Percentiles rank a stretch among this genome's conserved stretches.
Conservation (phyloP, 1,140 invertebrate genomes). For the Oreohelix idahoensis region DNA sequence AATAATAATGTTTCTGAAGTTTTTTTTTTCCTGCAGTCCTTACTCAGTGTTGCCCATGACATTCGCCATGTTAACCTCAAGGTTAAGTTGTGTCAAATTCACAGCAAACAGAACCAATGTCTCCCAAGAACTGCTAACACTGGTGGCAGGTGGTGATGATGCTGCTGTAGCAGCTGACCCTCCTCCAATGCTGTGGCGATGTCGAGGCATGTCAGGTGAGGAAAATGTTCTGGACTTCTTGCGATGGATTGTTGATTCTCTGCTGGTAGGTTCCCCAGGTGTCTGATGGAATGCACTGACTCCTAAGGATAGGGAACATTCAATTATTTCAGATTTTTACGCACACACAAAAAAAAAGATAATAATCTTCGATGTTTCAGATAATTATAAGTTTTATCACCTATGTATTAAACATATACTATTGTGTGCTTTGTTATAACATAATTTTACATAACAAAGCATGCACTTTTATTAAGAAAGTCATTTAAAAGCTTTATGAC, state of each 20-base stretch:
- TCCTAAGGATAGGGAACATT: not conserved
- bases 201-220: constrained; percentile 47
- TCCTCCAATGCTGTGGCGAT: constrained; percentile 34
- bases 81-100: constrained; percentile 94
- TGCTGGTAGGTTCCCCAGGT: constrained; percentile 12
- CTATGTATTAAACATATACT: too few relatives aligned
- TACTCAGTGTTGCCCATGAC: constrained; percentile 96
- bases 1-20: too few relatives aligned
- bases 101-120: constrained; percentile 95
- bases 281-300: constrained; percentile 9
- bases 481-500: too few relatives aligned
- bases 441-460: too few relatives aligned
- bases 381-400: too few relatives aligned
- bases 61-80: constrained; percentile 99
- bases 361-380: too few relatives aligned
- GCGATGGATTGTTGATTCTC: constrained; percentile 27
- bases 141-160: constrained; percentile 32
- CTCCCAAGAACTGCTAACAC: constrained; percentile 81
- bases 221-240: constrained; percentile 42
- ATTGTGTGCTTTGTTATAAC: too few relatives aligned
- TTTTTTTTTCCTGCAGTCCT: too few relatives aligned
- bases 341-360: too few relatives aligned
- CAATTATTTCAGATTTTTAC: not conserved
- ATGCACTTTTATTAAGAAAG: too few relatives aligned
- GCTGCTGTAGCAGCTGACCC: constrained; percentile 19